Evolutionary conservation across 2,888 invertebrate species (phyloP), one percentile per base, ranked within the genome.

Genomic region (Steinernema carpocapsae): DNA sequence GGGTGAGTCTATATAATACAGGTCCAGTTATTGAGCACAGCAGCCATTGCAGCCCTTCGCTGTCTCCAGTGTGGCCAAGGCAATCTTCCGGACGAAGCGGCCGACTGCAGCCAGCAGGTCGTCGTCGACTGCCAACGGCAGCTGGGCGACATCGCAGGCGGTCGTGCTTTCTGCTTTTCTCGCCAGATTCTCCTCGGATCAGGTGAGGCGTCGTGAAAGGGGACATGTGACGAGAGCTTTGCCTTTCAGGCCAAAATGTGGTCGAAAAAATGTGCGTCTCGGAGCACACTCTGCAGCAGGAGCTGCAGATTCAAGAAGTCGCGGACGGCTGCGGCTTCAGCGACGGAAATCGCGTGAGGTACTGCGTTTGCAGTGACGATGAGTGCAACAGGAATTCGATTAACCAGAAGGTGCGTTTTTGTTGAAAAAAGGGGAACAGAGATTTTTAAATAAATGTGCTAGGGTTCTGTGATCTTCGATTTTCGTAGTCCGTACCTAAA

Each of bases 251-350:
- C 10, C 74, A 80, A 75, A 77, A 79, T 48, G 83, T 81, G 12
- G 76, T 86, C 45, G 85, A 86, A 71, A 86, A 86, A 75, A 80
- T 81, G 81, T 86, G 86, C 72, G 81, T 82, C 14, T 77, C 81
- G 0, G 80, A 83, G 32, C 79, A 77, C 51, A 78, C 80, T 12
- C 77, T 86, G 1, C 56, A 78, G 12, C 76, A 78, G 24, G 82
- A 84, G 74, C 83, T 81, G 72, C 84, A 84, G 19, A 79, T 78
- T n/a, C 73, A 71, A 2, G 79, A 79, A 7, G 72, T 76, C 19
- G 59, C 75, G 14, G 78, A 80, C 42, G 81, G 82, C 7, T 84
- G 84, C 52, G 80, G 77, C 26, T 48, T 37, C 32, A 72, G 51
- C 32, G 74, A 72, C 45, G 19, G 56, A 17, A 72, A 46, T 29